These are phyloP conservation scores for Myrmecobius fasciatus DNA, from an alignment of 2,113 vertebrate genomes.

Conservation along the genomic window DNA sequence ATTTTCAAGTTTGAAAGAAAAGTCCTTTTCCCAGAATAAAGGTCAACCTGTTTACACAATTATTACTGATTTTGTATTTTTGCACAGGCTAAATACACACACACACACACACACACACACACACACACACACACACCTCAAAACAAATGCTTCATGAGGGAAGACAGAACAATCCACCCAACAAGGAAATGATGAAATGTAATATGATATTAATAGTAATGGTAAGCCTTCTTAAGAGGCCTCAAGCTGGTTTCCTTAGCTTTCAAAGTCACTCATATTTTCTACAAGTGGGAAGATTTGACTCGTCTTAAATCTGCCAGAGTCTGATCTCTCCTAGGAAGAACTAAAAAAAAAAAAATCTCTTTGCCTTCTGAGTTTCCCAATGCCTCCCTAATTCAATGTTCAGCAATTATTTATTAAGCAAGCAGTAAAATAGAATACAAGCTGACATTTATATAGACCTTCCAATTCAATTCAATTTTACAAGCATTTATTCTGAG, in stretches of 20 bases:
- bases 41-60: neutral
- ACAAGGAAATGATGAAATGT: neutral
- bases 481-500: neutral
- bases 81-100: neutral
- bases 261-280: neutral
- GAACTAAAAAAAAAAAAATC: neutral
- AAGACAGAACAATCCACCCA: neutral
- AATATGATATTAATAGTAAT: neutral
- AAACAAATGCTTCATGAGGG: neutral
- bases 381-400: neutral
- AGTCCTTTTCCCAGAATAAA: neutral
- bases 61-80: neutral
- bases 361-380: neutral
- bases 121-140: neutral
- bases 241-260: constrained; percentile 4
- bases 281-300: neutral
- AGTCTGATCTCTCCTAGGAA: neutral
- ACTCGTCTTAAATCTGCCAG: neutral
- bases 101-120: neutral
- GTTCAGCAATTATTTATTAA: neutral
- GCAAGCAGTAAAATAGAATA: neutral
- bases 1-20: neutral
- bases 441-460: neutral
- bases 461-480: neutral
- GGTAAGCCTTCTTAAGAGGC: neutral